Percentiles rank a stretch among this genome's conserved stretches.
These are phyloP conservation scores for Anser cygnoides DNA, from an alignment of 2,113 vertebrate species.

Conservation along the genomic window DNA sequence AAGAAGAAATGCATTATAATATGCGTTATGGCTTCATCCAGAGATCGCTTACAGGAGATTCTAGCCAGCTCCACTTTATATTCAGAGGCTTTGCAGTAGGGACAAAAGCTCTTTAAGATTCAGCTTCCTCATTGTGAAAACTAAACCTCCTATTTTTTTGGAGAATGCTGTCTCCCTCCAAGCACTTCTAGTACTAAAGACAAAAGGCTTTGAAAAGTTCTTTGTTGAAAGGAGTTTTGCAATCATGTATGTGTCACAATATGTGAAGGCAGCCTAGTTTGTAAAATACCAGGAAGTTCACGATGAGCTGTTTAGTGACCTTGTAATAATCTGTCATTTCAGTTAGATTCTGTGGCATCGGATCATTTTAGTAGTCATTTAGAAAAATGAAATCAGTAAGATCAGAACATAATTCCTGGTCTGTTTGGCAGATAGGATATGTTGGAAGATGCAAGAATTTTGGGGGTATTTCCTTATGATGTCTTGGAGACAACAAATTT, in stretches of 20 bases:
- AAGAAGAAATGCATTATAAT: conserved; percentile 12
- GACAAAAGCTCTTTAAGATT: conserved; percentile 68
- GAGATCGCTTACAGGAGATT: conserved; percentile 43
- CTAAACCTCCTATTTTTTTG: conserved; percentile 57
- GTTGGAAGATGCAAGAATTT: conserved; percentile 20
- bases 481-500: background rate
- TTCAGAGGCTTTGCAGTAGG: background rate
- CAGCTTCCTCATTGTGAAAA: conserved; percentile 69
- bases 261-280: conserved; percentile 39
- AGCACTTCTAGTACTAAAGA: conserved; percentile 35
- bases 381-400: conserved; percentile 39
- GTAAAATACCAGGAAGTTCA: conserved; percentile 39
- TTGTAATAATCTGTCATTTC: conserved; percentile 57
- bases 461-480: background rate
- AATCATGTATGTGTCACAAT: conserved; percentile 43
- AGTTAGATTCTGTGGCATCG: background rate
- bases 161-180: conserved; percentile 30
- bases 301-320: background rate
- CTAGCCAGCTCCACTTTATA: conserved; percentile 10
- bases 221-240: conserved; percentile 72
- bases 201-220: conserved; percentile 65
- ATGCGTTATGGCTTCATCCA: background rate
- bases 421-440: conserved; percentile 29
- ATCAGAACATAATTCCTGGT: conserved; percentile 43
- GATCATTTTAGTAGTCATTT: conserved; percentile 21